Evolutionary conservation across 2,888 invertebrate species (phyloP).

Genomic region (Kuschelorhynchus macadamiae): DNA sequence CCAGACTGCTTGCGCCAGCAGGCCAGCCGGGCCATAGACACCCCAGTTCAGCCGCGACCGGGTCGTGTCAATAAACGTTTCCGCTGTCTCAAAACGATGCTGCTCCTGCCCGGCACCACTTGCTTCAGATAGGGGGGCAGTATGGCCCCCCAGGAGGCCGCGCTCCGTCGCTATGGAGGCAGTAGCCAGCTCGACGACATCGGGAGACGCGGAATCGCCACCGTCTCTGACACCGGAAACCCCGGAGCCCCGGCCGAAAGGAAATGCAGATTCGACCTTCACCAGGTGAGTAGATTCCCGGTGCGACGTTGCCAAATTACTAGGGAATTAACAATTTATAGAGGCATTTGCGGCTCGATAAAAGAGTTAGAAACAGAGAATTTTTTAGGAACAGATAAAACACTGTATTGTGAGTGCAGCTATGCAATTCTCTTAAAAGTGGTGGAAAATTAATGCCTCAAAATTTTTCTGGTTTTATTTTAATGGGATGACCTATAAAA

Average conservation of each 20-base stretch:
- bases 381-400: too few relatives aligned
- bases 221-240: conserved; percentile 21
- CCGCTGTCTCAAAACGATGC: conserved; percentile 13
- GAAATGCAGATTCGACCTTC: conserved; percentile 67
- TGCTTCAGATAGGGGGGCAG: conserved; percentile 26
- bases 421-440: too few relatives aligned
- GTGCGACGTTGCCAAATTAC: conserved; percentile 27
- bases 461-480: too few relatives aligned
- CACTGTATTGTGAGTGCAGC: too few relatives aligned
- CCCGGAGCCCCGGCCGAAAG: conserved; percentile 54
- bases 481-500: too few relatives aligned
- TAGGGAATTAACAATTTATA: too few relatives aligned
- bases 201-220: conserved; percentile 34
- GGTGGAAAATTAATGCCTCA: too few relatives aligned
- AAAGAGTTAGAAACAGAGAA: too few relatives aligned
- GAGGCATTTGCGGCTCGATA: too few relatives aligned
- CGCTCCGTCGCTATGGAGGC: conserved; percentile 42
- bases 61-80: conserved; percentile 4
- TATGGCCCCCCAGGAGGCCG: conserved; percentile 39
- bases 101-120: conserved; percentile 17
- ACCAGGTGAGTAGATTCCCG: conserved; percentile 60
- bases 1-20: conserved; percentile 11
- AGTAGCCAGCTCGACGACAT: conserved; percentile 64
- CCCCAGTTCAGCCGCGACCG: conserved; percentile 37
- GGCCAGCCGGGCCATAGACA: conserved; percentile 31